Base-by-base conservation (phyloP, 2,888 invertebrate genomes). In the Siphonodentalium dalli region DNA sequence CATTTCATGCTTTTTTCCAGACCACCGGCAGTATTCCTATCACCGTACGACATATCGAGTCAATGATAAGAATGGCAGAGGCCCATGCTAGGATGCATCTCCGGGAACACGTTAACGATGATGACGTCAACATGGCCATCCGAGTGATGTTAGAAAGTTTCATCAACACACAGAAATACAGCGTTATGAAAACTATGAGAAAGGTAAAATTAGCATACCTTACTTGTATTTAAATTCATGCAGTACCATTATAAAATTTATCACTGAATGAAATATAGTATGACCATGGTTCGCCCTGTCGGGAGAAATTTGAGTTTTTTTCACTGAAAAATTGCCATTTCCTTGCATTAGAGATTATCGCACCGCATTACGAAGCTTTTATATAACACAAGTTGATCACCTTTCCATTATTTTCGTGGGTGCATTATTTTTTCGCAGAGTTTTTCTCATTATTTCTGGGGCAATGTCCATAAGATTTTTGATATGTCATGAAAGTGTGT, bases 111-210 rank as follows among this genome's bases (percentile, higher is more conserved):
- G 85, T 85, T 15, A 83, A 80, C 53, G 98, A 99, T 73, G 91
- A 91, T 56, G 99, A 99, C 82, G 94, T 99, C 9, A 95, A 96
- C 83, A 90, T 97, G 88, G 96, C 99, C 27, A 95, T 98, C 59
- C 86, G 95, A 50, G 93, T 96, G 85, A 92, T 95, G 90, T 86
- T 99, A 49, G 98, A 99, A 82, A 95, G 95, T 79, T 99, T 99
- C 84, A 93, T 99, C 48, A 92, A 93, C 69, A 97, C 99, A 0
- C 99, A 99, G 84, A 99, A 99, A 82, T 97, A 93, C 86, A 93
- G 93, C 74, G 92, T 99, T 26, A 98, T 95, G 94, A 89, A 93
- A 69, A 88, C 90, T 41, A 99, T 99, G 94, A 87, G 89, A 84
- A 89, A 90, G 86, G 92, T 92, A 82, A 69, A 52, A 21, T 24